phyloP scores from a whole-genome alignment of 2,797 vertebrate genomes.

The Myotis vivesi region DNA sequence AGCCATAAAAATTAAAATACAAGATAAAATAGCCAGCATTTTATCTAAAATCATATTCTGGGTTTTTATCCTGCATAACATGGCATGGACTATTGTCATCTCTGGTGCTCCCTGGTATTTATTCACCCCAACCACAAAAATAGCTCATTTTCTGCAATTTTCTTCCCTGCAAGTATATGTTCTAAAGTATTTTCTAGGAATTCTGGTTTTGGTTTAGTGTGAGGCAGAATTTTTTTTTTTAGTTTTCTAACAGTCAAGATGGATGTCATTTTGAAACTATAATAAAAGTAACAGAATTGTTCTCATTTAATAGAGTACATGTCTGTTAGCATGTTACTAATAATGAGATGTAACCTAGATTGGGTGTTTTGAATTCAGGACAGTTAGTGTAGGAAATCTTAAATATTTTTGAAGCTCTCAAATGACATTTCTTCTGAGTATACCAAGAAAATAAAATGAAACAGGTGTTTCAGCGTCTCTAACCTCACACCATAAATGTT shows the following conservation, averaged over 20 bases:
- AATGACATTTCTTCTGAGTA: not conserved
- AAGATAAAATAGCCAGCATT: not conserved
- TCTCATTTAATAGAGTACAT: not conserved
- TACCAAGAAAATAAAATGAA: not conserved
- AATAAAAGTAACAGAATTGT: constrained; percentile 11
- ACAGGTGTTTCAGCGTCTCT: not conserved
- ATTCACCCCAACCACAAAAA: not conserved
- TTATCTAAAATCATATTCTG: not conserved
- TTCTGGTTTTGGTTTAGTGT: not conserved
- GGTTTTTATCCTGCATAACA: not conserved
- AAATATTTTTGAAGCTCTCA: not conserved
- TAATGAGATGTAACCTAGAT: not conserved
- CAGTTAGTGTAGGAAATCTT: not conserved
- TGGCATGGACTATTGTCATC: not conserved
- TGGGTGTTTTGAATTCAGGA: not conserved
- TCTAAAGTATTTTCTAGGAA: not conserved
- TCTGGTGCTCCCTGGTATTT: not conserved
- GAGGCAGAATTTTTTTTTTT: not conserved
- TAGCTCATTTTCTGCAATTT: not conserved
- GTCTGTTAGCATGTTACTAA: not conserved
- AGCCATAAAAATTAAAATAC: not conserved
- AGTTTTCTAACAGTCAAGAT: not conserved
- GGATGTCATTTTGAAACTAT: not conserved
- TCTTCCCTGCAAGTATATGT: not conserved
- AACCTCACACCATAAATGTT: not conserved